Evolutionary conservation across 2,888 invertebrate genomes (phyloP).

Genomic region (Harpalus rufipes): DNA sequence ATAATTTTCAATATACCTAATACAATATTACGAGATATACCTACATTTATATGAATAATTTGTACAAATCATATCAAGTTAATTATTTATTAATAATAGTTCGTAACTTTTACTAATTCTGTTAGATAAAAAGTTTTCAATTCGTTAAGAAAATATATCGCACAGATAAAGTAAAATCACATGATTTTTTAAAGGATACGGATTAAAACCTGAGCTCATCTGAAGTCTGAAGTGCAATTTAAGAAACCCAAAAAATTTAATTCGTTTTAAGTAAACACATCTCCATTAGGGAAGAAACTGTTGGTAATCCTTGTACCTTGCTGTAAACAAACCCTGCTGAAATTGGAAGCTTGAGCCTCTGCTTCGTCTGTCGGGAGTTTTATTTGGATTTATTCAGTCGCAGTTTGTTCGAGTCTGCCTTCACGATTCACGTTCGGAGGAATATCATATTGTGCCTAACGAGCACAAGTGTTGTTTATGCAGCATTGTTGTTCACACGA

Average conservation of each 20-base stretch:
- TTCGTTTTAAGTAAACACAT: neutral
- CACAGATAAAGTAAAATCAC: neutral
- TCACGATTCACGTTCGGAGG: constrained; percentile 40
- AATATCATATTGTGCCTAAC: constrained; percentile 65
- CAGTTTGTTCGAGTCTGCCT: constrained; percentile 6
- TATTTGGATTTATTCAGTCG: constrained; percentile 66
- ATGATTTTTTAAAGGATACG: neutral
- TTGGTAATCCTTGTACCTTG: constrained; percentile 1
- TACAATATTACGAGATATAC: too few species aligned
- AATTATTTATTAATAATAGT: too few species aligned
- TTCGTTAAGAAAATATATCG: too few species aligned
- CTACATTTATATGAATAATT: too few species aligned
- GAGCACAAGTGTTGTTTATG: constrained; percentile 59
- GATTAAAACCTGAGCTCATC: constrained; percentile 2
- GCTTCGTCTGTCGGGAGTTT: constrained; percentile 31
- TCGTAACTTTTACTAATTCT: too few species aligned
- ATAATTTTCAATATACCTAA: too few species aligned
- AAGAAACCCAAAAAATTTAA: neutral
- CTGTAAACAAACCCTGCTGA: neutral
- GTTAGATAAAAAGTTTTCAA: too few species aligned
- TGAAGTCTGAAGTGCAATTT: neutral
- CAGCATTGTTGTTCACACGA: constrained; percentile 47
- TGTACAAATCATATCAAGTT: too few species aligned
- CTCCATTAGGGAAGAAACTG: constrained; percentile 7
- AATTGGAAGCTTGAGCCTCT: neutral